Conservation (phyloP, 2,797 vertebrate species). For the Fistularia commersonii region DNA sequence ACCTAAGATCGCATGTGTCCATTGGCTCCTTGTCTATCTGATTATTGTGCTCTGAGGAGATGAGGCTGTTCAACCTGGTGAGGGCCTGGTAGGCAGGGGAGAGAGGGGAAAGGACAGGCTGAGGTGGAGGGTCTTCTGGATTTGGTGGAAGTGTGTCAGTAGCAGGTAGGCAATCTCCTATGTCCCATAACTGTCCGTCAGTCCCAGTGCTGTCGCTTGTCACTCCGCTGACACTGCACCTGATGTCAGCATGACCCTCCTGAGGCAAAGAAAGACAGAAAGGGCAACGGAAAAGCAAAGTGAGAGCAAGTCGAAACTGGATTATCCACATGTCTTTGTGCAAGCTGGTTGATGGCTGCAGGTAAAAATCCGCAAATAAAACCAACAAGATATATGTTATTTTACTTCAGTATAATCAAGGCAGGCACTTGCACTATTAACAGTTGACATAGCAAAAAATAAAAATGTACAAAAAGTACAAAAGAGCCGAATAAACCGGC, state of each 20-base stretch:
- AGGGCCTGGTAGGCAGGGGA: constrained; percentile 51
- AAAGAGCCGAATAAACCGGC: too few species aligned
- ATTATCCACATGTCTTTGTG: too few species aligned
- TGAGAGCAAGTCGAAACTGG: too few species aligned
- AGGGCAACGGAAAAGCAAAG: too few species aligned
- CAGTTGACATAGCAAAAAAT: too few species aligned
- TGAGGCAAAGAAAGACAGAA: constrained; percentile 26
- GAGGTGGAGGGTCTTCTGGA: constrained; percentile 21
- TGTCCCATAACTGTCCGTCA: constrained; percentile 51
- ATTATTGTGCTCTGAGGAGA: constrained; percentile 52
- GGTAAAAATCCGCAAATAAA: too few species aligned
- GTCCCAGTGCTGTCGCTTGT: constrained; percentile 62
- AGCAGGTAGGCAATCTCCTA: constrained; percentile 35
- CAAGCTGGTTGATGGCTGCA: too few species aligned
- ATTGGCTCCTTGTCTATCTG: constrained; percentile 58
- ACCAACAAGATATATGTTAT: too few species aligned
- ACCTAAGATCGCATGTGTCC: constrained; percentile 86
- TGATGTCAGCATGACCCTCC: constrained; percentile 65
- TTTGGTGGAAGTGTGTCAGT: constrained; percentile 49
- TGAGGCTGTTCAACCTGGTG: constrained; percentile 54
- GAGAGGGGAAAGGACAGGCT: constrained; percentile 11
- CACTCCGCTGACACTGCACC: constrained; percentile 55
- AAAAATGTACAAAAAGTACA: too few species aligned
- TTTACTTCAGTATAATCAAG: too few species aligned
- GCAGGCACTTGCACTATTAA: too few species aligned